Base-by-base conservation (phyloP, 2,113 vertebrate species). In the Pseudorectes ferrugineus region DNA sequence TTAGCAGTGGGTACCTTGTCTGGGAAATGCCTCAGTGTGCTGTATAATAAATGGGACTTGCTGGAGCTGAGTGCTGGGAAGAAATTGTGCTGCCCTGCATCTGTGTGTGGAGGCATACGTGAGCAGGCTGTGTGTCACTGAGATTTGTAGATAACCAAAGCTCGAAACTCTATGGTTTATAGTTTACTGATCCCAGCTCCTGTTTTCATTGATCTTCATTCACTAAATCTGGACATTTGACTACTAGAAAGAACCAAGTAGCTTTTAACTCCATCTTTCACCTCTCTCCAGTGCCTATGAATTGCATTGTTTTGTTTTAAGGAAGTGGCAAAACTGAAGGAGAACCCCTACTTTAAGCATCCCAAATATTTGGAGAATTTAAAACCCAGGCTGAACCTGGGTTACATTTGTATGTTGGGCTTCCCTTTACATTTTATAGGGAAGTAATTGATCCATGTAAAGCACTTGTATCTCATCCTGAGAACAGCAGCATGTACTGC, bases 171-270 rank as follows among this genome's bases (percentile, higher is more conserved):
- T 35, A 58, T 59, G 21, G 67, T 71, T 94, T 94, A 55, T 52
- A 49, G 67, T 74, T 92, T 73, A 95, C 77, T 49, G 74, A 88
- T 79, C 45, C 38, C 46, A 79, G 62, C 79, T 93, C 54, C 81
- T 84, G 82, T 85, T 88, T 86, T 71, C 67, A 92, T 63, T 93
- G 89, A 93, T 90, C 85, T 95, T 54, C 67, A 86, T 84, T 95
- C 92, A 74, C 92, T 90, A 78, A 90, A 88, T 86, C 65, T 93
- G 93, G 83, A 81, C 61, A 65, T 74, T 81, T 52, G 75, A 68
- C 63, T 80, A 25, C 75, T 61, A 26, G 75, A 90, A 95, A 83
- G 65, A 93, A 29, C 24, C 21, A 58, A 87, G 57, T 16, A 84
- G 36, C 31, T 85, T 93, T 89, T 74, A 90, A 40, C n/a, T 49